Base-by-base conservation (phyloP, 2,888 invertebrate species). In the Lasioglossum figueresi region DNA sequence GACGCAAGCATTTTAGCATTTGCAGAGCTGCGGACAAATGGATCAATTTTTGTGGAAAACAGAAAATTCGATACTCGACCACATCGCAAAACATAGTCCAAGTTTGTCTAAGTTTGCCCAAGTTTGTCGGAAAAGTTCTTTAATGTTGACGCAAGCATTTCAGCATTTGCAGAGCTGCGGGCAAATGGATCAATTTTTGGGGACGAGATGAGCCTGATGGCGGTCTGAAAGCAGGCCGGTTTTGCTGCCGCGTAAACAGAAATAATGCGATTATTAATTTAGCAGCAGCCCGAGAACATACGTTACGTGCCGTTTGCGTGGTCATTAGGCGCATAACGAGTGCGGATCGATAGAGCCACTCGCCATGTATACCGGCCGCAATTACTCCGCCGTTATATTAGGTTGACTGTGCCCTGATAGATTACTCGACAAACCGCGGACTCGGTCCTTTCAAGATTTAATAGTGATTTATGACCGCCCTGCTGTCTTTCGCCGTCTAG, bases 371-470 rank as follows among this genome's bases (percentile, higher is more conserved):
- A 87, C 83, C 84, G 83, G 82, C 89, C 87, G 89, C 89, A 88
- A 88, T 88, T 89, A 91, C 90, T 91, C 88, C 85, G 88, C 88
- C 91, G 89, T 93, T 91, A 91, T 89, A 90, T 91, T 85, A 91
- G 89, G 88, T 90, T 88, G 90, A 91, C 90, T 88, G 66, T 76
- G 87, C 88, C 87, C 92, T 92, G 93, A 93, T 93, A 92, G 93
- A 93, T 93, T 93, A 92, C 92, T 92, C 87, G 92, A 92, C 92
- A 91, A 91, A 90, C 91, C 91, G 90, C 88, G 82, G 85, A 90
- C 89, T 91, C 87, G 88, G 91, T 86, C 91, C 90, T 90, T 92
- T 91, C 91, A 92, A 93, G 93, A 93, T 93, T 94, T 93, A 94
- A 94, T 93, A 92, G 92, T 94, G 93, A 94, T 93, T 93, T 93